Evolutionary conservation across 2,113 vertebrate genomes (phyloP).

Genomic region (Chrysemys picta): DNA sequence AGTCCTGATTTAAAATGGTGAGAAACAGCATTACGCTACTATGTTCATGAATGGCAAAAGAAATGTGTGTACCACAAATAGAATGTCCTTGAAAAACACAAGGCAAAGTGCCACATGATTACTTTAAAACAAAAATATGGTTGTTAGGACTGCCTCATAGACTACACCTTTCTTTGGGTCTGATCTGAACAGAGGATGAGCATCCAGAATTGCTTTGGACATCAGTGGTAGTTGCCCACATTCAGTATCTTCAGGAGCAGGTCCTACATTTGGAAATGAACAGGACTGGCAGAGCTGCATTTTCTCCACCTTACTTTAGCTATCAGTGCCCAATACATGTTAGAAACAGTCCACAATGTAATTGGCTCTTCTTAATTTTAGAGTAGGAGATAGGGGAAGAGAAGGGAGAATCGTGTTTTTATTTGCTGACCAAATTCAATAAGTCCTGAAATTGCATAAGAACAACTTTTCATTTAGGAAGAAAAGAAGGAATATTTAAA

Average conservation of each 20-base stretch:
- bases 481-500: slow-evolving; percentile 50
- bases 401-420: slow-evolving; percentile 2
- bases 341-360: not conserved
- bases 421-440: slow-evolving; percentile 58
- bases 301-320: not conserved
- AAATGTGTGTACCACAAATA: slow-evolving; percentile 12
- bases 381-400: not conserved
- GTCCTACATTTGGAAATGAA: not conserved
- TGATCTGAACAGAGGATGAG: not conserved
- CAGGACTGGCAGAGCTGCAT: not conserved
- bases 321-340: not conserved
- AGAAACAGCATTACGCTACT: slow-evolving; percentile 11
- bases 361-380: not conserved
- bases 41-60: not conserved
- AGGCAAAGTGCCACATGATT: accelerated
- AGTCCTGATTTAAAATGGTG: slow-evolving; percentile 12
- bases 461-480: slow-evolving; percentile 69
- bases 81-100: not conserved
- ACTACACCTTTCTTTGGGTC: slow-evolving; percentile 8
- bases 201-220: not conserved
- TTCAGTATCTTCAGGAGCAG: not conserved
- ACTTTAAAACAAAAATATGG: not conserved
- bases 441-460: slow-evolving; percentile 64
- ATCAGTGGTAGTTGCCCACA: not conserved
- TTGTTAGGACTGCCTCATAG: not conserved